phyloP scores from a whole-genome alignment of 2,797 vertebrate genomes.

The Acanthurus lineatus region DNA sequence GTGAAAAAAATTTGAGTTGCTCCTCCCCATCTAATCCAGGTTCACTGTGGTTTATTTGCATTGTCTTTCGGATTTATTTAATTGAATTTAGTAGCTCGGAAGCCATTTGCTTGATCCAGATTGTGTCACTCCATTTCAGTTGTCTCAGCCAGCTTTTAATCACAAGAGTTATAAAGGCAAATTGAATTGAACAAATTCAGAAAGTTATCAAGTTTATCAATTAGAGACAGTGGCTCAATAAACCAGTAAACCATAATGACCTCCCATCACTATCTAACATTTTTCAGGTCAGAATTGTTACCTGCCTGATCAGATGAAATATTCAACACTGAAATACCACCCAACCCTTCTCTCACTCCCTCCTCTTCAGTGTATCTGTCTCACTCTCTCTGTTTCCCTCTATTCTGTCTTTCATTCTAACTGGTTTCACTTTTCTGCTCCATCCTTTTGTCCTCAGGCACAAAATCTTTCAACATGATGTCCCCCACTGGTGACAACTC shows the following conservation, averaged over 20 bases:
- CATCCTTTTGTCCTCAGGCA: slow-evolving; percentile 86
- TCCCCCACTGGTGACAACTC: slow-evolving; percentile 98
- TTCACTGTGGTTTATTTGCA: slow-evolving; percentile 19
- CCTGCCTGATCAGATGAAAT: slow-evolving; percentile 74
- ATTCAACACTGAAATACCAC: slow-evolving; percentile 78
- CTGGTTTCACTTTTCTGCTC: slow-evolving; percentile 72
- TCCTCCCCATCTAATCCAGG: slow-evolving; percentile 23
- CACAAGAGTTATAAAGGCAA: neutral
- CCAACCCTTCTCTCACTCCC: slow-evolving; percentile 60
- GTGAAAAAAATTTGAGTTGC: slow-evolving; percentile 42
- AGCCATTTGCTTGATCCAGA: slow-evolving; percentile 6
- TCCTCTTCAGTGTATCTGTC: slow-evolving; percentile 48
- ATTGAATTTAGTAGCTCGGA: neutral
- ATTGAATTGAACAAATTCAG: slow-evolving; percentile 8
- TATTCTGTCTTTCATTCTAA: slow-evolving; percentile 54
- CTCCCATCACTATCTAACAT: slow-evolving; percentile 54
- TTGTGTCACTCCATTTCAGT: neutral
- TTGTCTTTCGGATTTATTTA: neutral
- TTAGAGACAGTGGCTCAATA: slow-evolving; percentile 18
- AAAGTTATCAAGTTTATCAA: slow-evolving; percentile 14
- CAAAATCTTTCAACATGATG: slow-evolving; percentile 99
- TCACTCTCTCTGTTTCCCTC: slow-evolving; percentile 53
- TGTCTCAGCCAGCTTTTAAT: slow-evolving; percentile 1
- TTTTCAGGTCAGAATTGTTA: slow-evolving; percentile 66
- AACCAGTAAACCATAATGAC: slow-evolving; percentile 40